A percentile compares a stretch with the other conserved stretches of the same genome.
phyloP scores from a whole-genome alignment of 2,113 vertebrate genomes.

The Neomonachus schauinslandi region DNA sequence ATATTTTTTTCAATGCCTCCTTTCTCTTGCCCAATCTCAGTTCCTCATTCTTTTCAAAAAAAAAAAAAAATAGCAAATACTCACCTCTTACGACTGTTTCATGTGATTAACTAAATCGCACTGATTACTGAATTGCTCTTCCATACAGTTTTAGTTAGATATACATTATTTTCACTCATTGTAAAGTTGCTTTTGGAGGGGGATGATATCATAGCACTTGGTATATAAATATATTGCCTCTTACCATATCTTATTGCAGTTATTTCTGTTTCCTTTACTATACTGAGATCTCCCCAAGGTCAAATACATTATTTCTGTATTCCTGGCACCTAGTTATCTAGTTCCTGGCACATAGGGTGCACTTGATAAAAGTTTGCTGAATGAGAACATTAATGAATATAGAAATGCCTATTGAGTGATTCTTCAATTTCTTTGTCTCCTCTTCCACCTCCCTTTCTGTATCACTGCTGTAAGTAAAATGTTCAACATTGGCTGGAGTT shows the following conservation, averaged over 20 bases:
- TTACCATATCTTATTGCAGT: slow-evolving; percentile 16
- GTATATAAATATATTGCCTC: slow-evolving; percentile 18
- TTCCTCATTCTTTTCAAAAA: background rate
- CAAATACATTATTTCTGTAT: slow-evolving; percentile 48
- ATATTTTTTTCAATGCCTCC: background rate
- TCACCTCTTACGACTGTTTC: background rate
- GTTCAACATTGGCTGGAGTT: background rate
- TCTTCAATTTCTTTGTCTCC: background rate
- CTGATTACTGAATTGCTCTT: slow-evolving; percentile 52
- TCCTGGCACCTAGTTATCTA: background rate
- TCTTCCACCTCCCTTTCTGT: background rate
- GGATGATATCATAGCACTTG: background rate
- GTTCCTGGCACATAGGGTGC: background rate
- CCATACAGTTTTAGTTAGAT: background rate
- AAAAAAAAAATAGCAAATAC: background rate
- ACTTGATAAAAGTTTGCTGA: slow-evolving; percentile 45
- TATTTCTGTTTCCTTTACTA: slow-evolving; percentile 25
- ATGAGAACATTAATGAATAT: slow-evolving; percentile 24
- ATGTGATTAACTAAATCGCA: background rate
- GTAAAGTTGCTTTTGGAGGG: slow-evolving; percentile 35
- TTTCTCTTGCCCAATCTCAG: background rate
- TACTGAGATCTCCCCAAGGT: background rate
- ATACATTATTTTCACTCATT: slow-evolving; percentile 14
- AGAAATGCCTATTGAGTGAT: background rate
- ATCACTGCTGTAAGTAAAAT: background rate